Conservation (phyloP, 2,888 invertebrate genomes). For the Pherbina coryleti region DNA sequence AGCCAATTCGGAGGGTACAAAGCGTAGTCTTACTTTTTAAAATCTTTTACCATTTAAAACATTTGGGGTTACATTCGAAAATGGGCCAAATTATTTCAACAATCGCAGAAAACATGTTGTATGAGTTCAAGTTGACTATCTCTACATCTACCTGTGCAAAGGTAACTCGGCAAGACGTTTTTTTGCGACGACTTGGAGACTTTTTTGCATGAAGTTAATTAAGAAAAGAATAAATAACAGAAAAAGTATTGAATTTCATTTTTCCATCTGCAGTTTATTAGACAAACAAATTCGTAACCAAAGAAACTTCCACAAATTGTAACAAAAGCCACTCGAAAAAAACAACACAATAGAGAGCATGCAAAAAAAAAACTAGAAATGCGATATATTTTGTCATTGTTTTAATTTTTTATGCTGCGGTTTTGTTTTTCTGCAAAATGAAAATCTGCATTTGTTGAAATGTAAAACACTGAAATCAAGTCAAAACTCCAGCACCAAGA, state of each 20-base stretch:
- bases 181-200: too few species aligned
- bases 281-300: conserved; percentile 2
- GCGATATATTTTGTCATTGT: conserved; percentile 6
- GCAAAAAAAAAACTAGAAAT: conserved; percentile 4
- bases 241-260: background rate
- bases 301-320: conserved; percentile 10
- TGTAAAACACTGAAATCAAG: background rate
- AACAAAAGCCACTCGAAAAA: background rate
- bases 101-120: too few species aligned
- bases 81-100: too few species aligned
- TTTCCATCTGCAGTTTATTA: background rate
- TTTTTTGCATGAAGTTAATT: too few species aligned
- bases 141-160: too few species aligned
- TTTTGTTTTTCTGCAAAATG: conserved; percentile 1
- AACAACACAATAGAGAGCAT: background rate
- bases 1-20: too few species aligned
- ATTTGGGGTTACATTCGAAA: too few species aligned
- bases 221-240: too few species aligned
- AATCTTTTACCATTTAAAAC: too few species aligned
- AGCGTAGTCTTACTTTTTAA: too few species aligned
- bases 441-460: conserved; percentile 8
- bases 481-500: background rate
- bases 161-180: too few species aligned
- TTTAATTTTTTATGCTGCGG: background rate
- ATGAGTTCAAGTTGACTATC: too few species aligned